A percentile compares a stretch with the other conserved stretches of the same genome.
phyloP scores from a whole-genome alignment of 2,797 vertebrate species.

The Brachyalestes nurse region DNA sequence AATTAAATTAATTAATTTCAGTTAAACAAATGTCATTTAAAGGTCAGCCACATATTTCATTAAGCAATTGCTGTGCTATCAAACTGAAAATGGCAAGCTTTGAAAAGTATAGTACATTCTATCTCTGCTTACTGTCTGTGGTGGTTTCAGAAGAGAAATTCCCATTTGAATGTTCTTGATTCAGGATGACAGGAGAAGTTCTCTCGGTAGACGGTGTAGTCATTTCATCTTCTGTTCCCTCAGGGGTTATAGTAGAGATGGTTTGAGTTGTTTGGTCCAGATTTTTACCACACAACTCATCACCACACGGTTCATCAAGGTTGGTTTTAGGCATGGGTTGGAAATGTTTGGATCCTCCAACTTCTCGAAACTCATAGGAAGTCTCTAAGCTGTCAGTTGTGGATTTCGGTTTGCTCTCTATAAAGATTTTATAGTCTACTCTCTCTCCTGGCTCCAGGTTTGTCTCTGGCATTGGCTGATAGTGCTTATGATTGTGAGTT shows the following conservation, averaged over 20 bases:
- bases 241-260: slow-evolving; percentile 26
- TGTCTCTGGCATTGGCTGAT: slow-evolving; percentile 59
- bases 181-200: slow-evolving; percentile 31
- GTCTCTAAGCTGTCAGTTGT: slow-evolving; percentile 12
- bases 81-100: not conserved
- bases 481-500: slow-evolving; percentile 63
- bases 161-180: slow-evolving; percentile 29
- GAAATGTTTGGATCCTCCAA: slow-evolving; percentile 54
- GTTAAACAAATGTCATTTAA: not conserved
- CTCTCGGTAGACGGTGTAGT: slow-evolving; percentile 31
- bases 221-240: slow-evolving; percentile 42
- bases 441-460: slow-evolving; percentile 49
- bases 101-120: not conserved
- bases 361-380: slow-evolving; percentile 19
- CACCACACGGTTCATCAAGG: slow-evolving; percentile 24
- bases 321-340: slow-evolving; percentile 59
- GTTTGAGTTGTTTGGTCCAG: slow-evolving; percentile 20
- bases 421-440: slow-evolving; percentile 23
- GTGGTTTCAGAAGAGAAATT: slow-evolving; percentile 21
- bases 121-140: slow-evolving; percentile 45
- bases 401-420: slow-evolving; percentile 13
- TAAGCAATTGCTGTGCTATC: not conserved
- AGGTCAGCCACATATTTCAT: not conserved
- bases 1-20: not conserved
- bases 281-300: slow-evolving; percentile 38